phyloP scores from a whole-genome alignment of 2,888 invertebrate species.

The Portevinia maculata region DNA sequence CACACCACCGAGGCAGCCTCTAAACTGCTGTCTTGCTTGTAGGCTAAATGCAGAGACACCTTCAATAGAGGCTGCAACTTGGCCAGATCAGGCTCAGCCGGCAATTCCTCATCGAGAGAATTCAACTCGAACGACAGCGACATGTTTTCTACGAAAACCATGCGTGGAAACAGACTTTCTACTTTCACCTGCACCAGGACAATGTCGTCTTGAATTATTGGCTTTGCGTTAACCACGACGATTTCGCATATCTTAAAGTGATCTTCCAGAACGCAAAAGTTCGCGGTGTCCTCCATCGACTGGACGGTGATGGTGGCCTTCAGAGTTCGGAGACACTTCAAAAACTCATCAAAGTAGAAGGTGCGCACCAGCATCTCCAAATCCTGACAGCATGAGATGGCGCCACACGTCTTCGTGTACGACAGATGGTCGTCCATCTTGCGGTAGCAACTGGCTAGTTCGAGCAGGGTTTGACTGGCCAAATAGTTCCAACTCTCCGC shows the following conservation, averaged over 20 bases:
- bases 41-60: conserved; percentile 88
- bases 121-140: conserved; percentile 86
- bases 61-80: conserved; percentile 82
- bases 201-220: conserved; percentile 83
- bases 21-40: conserved; percentile 92
- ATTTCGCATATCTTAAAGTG: conserved; percentile 83
- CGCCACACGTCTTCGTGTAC: conserved; percentile 90
- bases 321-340: conserved; percentile 85
- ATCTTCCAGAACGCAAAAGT: conserved; percentile 82
- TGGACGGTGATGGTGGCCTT: conserved; percentile 79
- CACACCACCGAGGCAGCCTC: conserved; percentile 90
- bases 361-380: conserved; percentile 89
- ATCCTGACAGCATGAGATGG: conserved; percentile 90
- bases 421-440: conserved; percentile 89
- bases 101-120: conserved; percentile 77
- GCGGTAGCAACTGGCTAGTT: conserved; percentile 92
- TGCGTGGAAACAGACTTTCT: conserved; percentile 86
- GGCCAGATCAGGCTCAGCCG: conserved; percentile 38
- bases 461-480: conserved; percentile 91
- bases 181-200: conserved; percentile 85
- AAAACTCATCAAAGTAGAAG: conserved; percentile 92
- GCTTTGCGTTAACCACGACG: conserved; percentile 78
- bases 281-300: conserved; percentile 80
- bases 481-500: conserved; percentile 94
- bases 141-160: conserved; percentile 86